phyloP scores from a whole-genome alignment of 53 echinoderm and acorn worm species.

The Mesocentrotus franciscanus region DNA sequence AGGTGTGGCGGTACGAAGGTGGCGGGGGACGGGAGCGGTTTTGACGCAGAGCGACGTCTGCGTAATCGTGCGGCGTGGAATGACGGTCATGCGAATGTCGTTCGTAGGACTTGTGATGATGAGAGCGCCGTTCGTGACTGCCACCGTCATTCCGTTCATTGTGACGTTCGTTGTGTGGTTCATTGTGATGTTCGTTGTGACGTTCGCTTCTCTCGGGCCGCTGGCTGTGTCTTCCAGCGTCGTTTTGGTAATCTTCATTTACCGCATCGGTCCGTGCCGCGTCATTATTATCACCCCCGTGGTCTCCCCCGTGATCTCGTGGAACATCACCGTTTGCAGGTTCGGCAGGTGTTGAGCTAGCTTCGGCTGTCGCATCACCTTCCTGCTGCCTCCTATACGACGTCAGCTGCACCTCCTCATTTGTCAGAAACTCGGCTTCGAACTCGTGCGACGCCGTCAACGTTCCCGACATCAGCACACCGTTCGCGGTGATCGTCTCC shows the following conservation, averaged over 20 bases:
- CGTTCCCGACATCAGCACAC: constrained; percentile 61
- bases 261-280: neutral
- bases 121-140: constrained; percentile 16
- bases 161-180: neutral
- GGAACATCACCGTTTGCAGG: neutral
- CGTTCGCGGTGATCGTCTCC: constrained; percentile 56
- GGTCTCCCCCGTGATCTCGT: neutral
- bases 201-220: neutral
- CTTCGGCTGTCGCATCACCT: neutral
- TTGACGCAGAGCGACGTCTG: neutral
- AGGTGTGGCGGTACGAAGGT: constrained; percentile 18
- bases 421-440: constrained; percentile 19
- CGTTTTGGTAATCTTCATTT: neutral
- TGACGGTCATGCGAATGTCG: constrained; percentile 13
- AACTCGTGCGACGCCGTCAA: constrained; percentile 63
- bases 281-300: neutral
- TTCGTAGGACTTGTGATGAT: neutral
- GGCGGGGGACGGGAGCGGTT: constrained; percentile 26
- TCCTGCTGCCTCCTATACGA: constrained; percentile 28
- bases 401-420: constrained; percentile 58
- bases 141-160: neutral
- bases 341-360: neutral
- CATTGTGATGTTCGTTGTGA: neutral
- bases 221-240: neutral
- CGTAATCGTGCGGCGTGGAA: neutral